Evolutionary conservation across 1,140 invertebrate species (phyloP).

Genomic region (Trachymyrmex septentrionalis): DNA sequence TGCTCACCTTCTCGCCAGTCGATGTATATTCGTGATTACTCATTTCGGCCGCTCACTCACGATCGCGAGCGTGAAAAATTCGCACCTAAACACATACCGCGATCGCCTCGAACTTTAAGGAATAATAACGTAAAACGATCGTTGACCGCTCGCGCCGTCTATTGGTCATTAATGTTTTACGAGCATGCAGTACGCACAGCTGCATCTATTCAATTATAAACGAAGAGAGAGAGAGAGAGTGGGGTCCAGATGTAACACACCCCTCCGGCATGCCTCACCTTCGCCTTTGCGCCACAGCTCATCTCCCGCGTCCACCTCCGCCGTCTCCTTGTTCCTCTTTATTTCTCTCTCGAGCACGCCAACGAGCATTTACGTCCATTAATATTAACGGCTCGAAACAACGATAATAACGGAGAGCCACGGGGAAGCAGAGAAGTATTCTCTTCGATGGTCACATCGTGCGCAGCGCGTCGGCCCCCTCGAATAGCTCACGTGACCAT

Average conservation of each 20-base stretch:
- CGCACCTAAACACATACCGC: conserved; percentile 60
- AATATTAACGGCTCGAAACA: conserved; percentile 82
- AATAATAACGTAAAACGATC: conserved; percentile 77
- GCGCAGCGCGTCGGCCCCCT: conserved; percentile 17
- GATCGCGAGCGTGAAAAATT: conserved; percentile 67
- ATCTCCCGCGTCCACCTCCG: conserved; percentile 45
- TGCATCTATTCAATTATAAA: conserved; percentile 81
- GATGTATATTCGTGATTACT: conserved; percentile 18
- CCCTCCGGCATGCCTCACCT: conserved; percentile 29
- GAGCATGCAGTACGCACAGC: conserved; percentile 77
- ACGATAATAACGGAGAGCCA: conserved; percentile 80
- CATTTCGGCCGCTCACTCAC: conserved; percentile 45
- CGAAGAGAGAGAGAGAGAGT: conserved; percentile 69
- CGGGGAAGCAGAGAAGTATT: conserved; percentile 71
- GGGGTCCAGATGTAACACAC: conserved; percentile 47
- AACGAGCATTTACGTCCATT: conserved; percentile 78
- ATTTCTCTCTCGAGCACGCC: conserved; percentile 60
- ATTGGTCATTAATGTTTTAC: conserved; percentile 82
- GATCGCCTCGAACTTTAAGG: conserved; percentile 64
- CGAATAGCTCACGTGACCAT: conserved; percentile 48
- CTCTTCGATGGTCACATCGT: conserved; percentile 70
- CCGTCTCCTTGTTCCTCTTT: conserved; percentile 33
- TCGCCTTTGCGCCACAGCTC: conserved; percentile 52
- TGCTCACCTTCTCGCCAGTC: background rate
- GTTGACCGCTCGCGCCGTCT: conserved; percentile 61